Evolutionary conservation across 2,888 invertebrate genomes (phyloP), one percentile per base, ranked within the genome.

Genomic region (Monochamus alternatus): DNA sequence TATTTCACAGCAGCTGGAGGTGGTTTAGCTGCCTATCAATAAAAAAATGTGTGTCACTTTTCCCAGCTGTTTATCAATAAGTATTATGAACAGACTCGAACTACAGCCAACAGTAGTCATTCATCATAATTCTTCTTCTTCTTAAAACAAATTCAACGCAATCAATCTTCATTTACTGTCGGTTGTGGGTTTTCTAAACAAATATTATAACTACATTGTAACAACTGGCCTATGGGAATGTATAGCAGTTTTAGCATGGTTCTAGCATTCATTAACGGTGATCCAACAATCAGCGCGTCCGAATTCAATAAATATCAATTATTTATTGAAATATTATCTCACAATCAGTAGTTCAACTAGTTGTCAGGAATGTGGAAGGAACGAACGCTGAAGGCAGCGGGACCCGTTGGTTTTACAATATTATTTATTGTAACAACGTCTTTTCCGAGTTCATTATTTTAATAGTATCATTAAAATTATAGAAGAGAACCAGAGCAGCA

Each of bases 331-430:
- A 71, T 62, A 62, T 63, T 52, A 71, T 71, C 71, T 30, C 5
- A 30, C 38, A 69, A 60, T 68, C 38, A 58, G 38, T 52, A 63
- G 51, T 52, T 51, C 51, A 38, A 44, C 30, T 43, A 68, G 44
- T 62, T 62, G 62, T 4, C 10, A 3, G 62, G 71, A 78, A 78
- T 78, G 77, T 74, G 75, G 77, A 75, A 78, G 73, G 73, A 75
- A 75, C 65, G 73, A 51, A 63, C 14, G 77, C 77, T 64, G 22
- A 31, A 22, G 71, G 77, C 75, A 43, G 22, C 62, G 62, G 66
- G 9, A 47, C 10, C 47, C 47, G 47, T 47, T 47, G 47, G 3
- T 12, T 47, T 3, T 12, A 12, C 9, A 47, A 47, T 47, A 47
- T 47, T 47, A 47, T 47, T 47, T 47, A 47, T 47, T 47, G 12